Base-by-base conservation (phyloP, 2,888 invertebrate genomes). In the Pegoplata infirma region DNA sequence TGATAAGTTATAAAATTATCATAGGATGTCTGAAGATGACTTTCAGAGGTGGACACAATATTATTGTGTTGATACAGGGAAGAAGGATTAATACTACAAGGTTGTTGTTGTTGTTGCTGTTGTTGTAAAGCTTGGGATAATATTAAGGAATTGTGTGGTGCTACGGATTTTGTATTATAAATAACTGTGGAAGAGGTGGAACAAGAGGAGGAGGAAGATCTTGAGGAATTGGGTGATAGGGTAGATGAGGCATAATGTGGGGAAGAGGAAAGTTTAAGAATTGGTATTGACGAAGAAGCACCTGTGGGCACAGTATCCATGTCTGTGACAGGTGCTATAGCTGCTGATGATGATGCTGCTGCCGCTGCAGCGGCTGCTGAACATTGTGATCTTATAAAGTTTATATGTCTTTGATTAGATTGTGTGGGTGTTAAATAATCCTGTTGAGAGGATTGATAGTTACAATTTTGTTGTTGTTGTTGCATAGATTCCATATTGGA, bases 261-360 rank as follows among this genome's bases (percentile, higher is more conserved):
- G 47, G 8, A 32, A 36, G 59, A 21, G 4, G 73, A 58, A 14
- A 19, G 36, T 16, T 59, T 69, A 1, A 32, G 21, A 17, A 23
- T 28, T 3, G 55, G 19, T 10, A 47, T 49, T 28, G 61, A 28
- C 1, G 77, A 8, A 10, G 74, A 51, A 56, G 80, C 84, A 85
- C 86, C 86, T 86, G 85, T 82, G 81, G 84, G 84, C 85, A 86
- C 87, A 85, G 86, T 86, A 86, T 86, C 87, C 86, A 86, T 82
- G 80, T 86, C 87, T 85, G 87, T 85, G 86, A 85, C 86, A 85
- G 86, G 87, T 84, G 76, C 55, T 61, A 64, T 28, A 5, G 61
- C 44, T 56, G 73, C 25, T n/a, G n/a, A n/a, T n/a, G n/a, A n/a
- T 44, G 49, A 3, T 23, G 51, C 2, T 32, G 19, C 17, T 49